Evolutionary conservation across 2,797 vertebrate species (phyloP).

Genomic region (Melanotaenia maccullochi): DNA sequence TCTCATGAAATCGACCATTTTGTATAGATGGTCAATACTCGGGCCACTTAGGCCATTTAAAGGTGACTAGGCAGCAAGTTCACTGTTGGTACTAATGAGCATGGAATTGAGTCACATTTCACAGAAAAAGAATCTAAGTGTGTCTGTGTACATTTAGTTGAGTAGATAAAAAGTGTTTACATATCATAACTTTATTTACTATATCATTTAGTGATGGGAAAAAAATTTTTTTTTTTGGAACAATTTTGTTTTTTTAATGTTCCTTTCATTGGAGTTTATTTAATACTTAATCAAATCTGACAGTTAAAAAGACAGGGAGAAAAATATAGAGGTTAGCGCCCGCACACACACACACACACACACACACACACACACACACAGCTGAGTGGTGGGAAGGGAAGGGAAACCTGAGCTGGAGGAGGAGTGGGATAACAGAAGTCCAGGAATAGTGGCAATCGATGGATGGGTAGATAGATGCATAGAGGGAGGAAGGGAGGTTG

Average conservation of each 20-base stretch:
- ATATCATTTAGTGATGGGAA: slow-evolving; percentile 1
- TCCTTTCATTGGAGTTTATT: slow-evolving; percentile 14
- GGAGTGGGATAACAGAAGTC: slow-evolving; percentile 86
- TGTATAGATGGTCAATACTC: slow-evolving; percentile 73
- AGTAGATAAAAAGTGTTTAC: slow-evolving; percentile 27
- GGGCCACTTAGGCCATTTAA: slow-evolving; percentile 67
- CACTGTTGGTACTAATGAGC: slow-evolving; percentile 61
- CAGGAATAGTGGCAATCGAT: slow-evolving; percentile 97
- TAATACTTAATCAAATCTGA: slow-evolving; percentile 50
- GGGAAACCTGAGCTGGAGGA: slow-evolving; percentile 77
- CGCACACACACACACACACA: slow-evolving; percentile 26
- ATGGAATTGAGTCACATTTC: slow-evolving; percentile 57
- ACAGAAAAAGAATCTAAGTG: slow-evolving; percentile 26
- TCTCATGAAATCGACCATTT: slow-evolving; percentile 67
- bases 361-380: slow-evolving; percentile 36
- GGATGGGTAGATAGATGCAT: slow-evolving; percentile 80
- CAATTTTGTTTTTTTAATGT: not conserved
- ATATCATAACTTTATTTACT: slow-evolving; percentile 9
- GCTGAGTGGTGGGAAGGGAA: slow-evolving; percentile 73
- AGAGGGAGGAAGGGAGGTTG: slow-evolving; percentile 32
- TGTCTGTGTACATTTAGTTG: slow-evolving; percentile 4
- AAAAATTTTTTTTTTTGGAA: not conserved
- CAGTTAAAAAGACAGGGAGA: slow-evolving; percentile 49
- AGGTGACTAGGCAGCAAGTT: slow-evolving; percentile 64
- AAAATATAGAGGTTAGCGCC: slow-evolving; percentile 42